Conservation (phyloP, 2,797 vertebrate genomes). For the Potorous gilbertii region DNA sequence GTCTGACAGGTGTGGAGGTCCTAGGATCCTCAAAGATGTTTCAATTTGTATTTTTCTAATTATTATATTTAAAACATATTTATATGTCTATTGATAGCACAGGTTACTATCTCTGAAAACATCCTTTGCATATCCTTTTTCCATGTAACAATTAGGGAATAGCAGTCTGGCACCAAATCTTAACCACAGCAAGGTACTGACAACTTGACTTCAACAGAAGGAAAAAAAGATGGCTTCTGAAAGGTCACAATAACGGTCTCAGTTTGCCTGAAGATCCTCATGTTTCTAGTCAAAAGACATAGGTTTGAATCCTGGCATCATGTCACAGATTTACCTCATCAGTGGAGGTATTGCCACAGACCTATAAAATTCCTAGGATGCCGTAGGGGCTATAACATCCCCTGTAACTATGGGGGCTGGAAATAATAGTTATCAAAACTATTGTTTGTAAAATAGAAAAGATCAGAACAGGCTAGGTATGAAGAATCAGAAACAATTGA, state of each 20-base stretch:
- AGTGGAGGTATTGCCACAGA: background rate
- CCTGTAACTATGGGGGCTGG: background rate
- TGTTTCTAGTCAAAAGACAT: background rate
- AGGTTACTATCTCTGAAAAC: background rate
- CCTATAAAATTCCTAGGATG: background rate
- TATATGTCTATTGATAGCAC: background rate
- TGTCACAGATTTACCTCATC: background rate
- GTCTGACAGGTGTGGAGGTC: background rate
- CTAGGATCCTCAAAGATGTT: background rate
- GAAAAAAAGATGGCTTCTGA: background rate
- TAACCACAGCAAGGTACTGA: background rate
- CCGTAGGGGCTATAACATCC: background rate
- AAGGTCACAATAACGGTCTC: background rate
- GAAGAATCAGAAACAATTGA: background rate
- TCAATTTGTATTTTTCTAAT: background rate
- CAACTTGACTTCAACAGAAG: background rate
- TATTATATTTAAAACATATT: background rate
- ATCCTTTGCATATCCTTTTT: background rate
- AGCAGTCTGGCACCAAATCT: background rate
- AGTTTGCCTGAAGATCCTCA: background rate
- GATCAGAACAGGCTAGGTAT: background rate
- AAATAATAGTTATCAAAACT: background rate
- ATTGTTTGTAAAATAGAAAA: background rate
- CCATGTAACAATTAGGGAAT: background rate
- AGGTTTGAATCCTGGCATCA: background rate